Conservation (phyloP, 2,113 vertebrate genomes). For the Rhinolophus sinicus region DNA sequence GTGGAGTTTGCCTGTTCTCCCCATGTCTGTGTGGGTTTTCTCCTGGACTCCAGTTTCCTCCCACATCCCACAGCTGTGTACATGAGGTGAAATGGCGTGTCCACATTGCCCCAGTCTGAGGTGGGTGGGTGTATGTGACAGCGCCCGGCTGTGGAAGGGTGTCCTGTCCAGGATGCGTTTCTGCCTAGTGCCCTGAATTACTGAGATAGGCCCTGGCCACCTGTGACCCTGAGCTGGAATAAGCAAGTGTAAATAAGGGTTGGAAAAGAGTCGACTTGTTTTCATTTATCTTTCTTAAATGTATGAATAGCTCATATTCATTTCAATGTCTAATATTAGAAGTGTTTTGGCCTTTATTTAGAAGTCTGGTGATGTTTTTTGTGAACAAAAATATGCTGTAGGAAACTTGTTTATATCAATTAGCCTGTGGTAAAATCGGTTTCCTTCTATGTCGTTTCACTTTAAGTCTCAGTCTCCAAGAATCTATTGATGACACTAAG, state of each 20-base stretch:
- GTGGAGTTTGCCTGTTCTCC: not conserved
- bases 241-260: not conserved
- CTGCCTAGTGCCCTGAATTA: too few species aligned
- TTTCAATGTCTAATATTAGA: not conserved
- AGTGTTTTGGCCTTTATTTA: not conserved
- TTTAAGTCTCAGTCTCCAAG: not conserved
- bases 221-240: not conserved
- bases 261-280: not conserved
- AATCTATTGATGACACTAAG: not conserved
- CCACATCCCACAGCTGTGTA: not conserved
- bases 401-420: not conserved
- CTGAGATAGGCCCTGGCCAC: not conserved
- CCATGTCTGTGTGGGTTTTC: not conserved
- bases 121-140: not conserved
- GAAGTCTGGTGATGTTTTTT: too few species aligned
- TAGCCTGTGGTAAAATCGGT: not conserved
- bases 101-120: not conserved
- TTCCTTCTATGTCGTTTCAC: not conserved
- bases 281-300: not conserved
- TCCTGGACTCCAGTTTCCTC: not conserved
- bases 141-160: too few species aligned
- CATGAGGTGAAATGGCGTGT: not conserved
- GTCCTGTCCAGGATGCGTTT: not conserved
- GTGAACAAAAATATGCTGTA: not conserved
- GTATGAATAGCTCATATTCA: not conserved